Percentiles rank a stretch among this genome's conserved stretches.
Evolutionary conservation across 2,888 invertebrate genomes (phyloP).

Genomic region (Diachrysia chrysitis): DNA sequence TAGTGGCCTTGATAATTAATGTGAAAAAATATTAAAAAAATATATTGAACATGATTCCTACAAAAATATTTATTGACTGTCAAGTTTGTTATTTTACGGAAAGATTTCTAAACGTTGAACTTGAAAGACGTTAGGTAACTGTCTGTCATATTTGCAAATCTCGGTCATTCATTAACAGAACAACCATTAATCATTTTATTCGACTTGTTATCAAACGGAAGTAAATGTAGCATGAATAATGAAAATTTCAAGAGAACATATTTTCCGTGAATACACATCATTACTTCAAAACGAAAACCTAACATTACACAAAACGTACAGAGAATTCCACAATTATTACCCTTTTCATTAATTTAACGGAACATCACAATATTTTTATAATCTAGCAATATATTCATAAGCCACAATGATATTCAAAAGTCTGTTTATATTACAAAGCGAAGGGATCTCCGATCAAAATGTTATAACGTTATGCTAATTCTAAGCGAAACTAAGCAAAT

Average conservation of each 20-base stretch:
- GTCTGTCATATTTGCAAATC: too few relatives aligned
- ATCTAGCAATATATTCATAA: conserved; percentile 35
- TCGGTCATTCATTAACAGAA: too few relatives aligned
- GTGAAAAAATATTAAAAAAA: too few relatives aligned
- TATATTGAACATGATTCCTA: too few relatives aligned
- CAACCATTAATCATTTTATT: too few relatives aligned
- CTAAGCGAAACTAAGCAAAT: conserved; percentile 55
- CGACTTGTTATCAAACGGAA: too few relatives aligned
- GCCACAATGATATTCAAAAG: conserved; percentile 50
- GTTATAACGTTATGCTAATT: conserved; percentile 57
- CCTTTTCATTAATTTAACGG: not conserved
- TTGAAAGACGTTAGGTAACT: too few relatives aligned
- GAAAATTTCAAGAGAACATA: not conserved
- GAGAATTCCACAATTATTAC: not conserved
- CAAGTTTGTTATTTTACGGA: too few relatives aligned
- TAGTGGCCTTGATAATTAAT: too few relatives aligned
- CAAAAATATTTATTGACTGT: too few relatives aligned
- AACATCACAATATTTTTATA: not conserved
- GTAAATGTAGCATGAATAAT: not conserved
- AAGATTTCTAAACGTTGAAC: too few relatives aligned
- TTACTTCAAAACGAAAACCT: not conserved
- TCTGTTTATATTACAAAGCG: conserved; percentile 43
- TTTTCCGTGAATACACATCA: conserved; percentile 1
- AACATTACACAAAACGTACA: not conserved
- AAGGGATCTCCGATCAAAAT: conserved; percentile 45